A percentile compares a stretch with the other conserved stretches of the same genome.
These are phyloP conservation scores for Lepidotrigona ventralis DNA, from an alignment of 1,140 invertebrate species.

Conservation along the genomic window DNA sequence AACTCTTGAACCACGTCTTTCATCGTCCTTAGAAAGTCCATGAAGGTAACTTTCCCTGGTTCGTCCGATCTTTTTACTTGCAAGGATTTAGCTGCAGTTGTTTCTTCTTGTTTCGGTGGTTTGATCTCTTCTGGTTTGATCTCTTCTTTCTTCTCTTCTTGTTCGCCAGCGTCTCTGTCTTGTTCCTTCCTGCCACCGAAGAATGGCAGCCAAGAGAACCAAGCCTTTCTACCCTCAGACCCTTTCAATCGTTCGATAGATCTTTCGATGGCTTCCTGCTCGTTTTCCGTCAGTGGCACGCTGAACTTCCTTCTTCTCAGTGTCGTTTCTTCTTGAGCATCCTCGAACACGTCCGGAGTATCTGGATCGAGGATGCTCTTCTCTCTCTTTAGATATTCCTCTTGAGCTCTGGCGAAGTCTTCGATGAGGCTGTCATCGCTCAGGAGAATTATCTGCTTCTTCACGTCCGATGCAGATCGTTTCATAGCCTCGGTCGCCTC, in stretches of 20 bases:
- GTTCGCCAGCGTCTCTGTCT: constrained; percentile 42
- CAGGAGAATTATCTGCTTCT: constrained; percentile 77
- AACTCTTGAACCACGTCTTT: constrained; percentile 70
- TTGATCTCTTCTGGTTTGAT: background rate
- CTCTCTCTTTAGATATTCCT: constrained; percentile 68
- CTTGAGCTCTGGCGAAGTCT: constrained; percentile 73
- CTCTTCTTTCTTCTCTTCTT: background rate
- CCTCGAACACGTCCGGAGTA: constrained; percentile 55
- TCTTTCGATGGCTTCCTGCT: constrained; percentile 47
- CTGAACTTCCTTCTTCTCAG: constrained; percentile 62
- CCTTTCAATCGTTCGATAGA: constrained; percentile 9
- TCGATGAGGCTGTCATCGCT: constrained; percentile 72
- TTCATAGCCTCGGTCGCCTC: constrained; percentile 6
- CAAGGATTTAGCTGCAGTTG: background rate
- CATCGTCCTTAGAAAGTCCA: constrained; percentile 69
- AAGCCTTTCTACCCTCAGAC: constrained; percentile 34
- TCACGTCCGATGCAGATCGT: constrained; percentile 52
- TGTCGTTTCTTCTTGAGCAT: constrained; percentile 53
- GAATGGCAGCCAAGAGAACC: constrained; percentile 73
- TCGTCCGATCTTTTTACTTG: background rate
- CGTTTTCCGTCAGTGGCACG: constrained; percentile 39
- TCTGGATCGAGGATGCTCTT: constrained; percentile 67
- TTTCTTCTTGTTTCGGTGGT: background rate
- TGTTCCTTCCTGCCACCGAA: constrained; percentile 62
- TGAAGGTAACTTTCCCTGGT: constrained; percentile 60